Percentiles rank a stretch among this genome's conserved stretches.
These are phyloP conservation scores for Aproaerema taeniolella DNA, from an alignment of 2,888 invertebrate species.

Conservation along the genomic window DNA sequence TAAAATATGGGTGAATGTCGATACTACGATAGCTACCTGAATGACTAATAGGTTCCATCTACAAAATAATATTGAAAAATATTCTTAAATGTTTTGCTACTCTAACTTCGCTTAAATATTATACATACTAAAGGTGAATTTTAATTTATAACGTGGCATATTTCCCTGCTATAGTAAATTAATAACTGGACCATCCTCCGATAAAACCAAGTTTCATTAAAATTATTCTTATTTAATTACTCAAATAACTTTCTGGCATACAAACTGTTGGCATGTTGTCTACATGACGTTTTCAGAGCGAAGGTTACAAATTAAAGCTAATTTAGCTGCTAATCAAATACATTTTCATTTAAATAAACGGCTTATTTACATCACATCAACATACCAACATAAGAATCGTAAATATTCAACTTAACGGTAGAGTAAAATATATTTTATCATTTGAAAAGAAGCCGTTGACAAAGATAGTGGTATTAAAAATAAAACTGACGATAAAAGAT, in stretches of 20 bases:
- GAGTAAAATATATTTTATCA: conserved; percentile 14
- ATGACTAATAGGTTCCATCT: too few relatives aligned
- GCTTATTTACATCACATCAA: conserved; percentile 6
- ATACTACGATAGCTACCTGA: too few relatives aligned
- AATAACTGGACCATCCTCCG: too few relatives aligned
- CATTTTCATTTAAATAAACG: conserved; percentile 6
- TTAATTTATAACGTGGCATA: too few relatives aligned
- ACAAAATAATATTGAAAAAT: too few relatives aligned
- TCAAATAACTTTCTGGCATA: conserved; percentile 5
- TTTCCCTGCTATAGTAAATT: too few relatives aligned
- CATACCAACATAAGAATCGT: conserved; percentile 1
- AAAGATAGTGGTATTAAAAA: conserved; percentile 29
- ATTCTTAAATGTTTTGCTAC: too few relatives aligned
- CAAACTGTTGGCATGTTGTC: conserved; percentile 3
- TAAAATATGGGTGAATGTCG: conserved; percentile 14
- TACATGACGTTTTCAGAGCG: neutral
- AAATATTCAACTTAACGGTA: neutral
- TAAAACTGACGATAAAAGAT: conserved; percentile 39
- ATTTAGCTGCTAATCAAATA: conserved; percentile 11
- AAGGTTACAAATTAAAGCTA: conserved; percentile 10
- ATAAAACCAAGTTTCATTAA: too few relatives aligned
- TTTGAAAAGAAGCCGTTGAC: conserved; percentile 9
- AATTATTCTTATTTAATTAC: too few relatives aligned
- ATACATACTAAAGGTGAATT: too few relatives aligned
- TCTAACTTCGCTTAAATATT: too few relatives aligned